These are phyloP conservation scores for Nomada ruficornis DNA, from an alignment of 2,888 invertebrate genomes.

Conservation along the genomic window DNA sequence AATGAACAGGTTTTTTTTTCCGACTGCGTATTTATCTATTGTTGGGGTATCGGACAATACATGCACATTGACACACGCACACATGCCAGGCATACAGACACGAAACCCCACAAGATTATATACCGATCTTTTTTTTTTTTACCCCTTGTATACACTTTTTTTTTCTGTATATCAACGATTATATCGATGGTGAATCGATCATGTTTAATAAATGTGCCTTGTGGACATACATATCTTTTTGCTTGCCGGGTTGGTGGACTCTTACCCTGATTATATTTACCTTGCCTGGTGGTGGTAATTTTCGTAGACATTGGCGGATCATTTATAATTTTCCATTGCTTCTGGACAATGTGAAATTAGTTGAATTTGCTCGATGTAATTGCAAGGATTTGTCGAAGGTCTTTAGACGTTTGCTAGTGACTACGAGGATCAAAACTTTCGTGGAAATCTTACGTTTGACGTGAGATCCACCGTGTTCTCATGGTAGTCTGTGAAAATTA, in stretches of 20 bases:
- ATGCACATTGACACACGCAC: conserved; percentile 57
- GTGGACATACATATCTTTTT: conserved; percentile 83
- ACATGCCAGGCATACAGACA: conserved; percentile 41
- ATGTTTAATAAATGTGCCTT: conserved; percentile 84
- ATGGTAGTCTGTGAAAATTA: conserved; percentile 54
- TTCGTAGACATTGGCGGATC: conserved; percentile 60
- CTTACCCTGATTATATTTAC: conserved; percentile 80
- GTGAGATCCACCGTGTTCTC: conserved; percentile 4
- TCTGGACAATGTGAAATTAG: not conserved
- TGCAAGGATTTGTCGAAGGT: not conserved
- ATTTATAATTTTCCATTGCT: not conserved
- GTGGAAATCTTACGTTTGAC: not conserved
- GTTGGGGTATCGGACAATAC: conserved; percentile 65
- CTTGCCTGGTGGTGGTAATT: conserved; percentile 82
- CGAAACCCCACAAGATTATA: conserved; percentile 14
- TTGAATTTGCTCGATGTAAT: not conserved
- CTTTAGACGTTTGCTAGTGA: not conserved
- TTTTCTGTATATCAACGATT: conserved; percentile 82
- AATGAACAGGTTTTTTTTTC: conserved; percentile 10
- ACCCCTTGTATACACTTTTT: conserved; percentile 76
- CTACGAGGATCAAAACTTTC: not conserved
- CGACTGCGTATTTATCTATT: conserved; percentile 58
- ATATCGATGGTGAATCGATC: conserved; percentile 82
- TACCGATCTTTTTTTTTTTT: conserved; percentile 64
- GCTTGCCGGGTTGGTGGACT: conserved; percentile 84